Conservation (phyloP, 2,797 vertebrate species). For the Gymnothorax javanicus region DNA sequence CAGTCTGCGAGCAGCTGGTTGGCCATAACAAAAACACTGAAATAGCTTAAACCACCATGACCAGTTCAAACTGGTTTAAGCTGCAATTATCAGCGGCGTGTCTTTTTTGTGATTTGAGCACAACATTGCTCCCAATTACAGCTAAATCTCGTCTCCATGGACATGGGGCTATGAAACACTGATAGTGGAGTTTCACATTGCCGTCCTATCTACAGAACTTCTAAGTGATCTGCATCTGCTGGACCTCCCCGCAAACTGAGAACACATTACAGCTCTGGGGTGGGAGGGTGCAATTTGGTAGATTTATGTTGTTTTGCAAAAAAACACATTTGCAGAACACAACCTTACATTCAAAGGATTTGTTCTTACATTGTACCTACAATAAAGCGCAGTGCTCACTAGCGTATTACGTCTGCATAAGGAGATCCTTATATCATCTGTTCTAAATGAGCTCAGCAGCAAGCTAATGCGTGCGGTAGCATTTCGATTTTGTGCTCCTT, state of each 20-base stretch:
- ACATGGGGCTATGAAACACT: slow-evolving; percentile 2
- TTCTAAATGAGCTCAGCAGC: not conserved
- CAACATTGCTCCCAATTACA: slow-evolving; percentile 66
- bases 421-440: not conserved
- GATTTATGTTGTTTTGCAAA: not conserved
- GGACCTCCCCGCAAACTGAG: not conserved
- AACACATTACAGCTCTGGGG: not conserved
- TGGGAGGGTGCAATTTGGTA: not conserved
- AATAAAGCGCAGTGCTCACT: not conserved
- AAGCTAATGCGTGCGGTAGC: not conserved
- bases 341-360: not conserved
- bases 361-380: not conserved
- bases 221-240: not conserved
- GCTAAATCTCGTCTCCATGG: slow-evolving; percentile 43
- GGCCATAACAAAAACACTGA: no score
- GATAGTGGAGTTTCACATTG: not conserved
- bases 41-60: no score
- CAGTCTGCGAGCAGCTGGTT: no score
- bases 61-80: no score
- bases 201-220: not conserved
- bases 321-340: not conserved
- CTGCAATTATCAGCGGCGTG: slow-evolving; percentile 5
- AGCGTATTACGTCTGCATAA: not conserved
- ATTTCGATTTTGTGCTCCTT: not conserved
- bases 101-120: slow-evolving; percentile 58